Base-by-base conservation (phyloP, 2,797 vertebrate genomes). In the Alcedo atthis region DNA sequence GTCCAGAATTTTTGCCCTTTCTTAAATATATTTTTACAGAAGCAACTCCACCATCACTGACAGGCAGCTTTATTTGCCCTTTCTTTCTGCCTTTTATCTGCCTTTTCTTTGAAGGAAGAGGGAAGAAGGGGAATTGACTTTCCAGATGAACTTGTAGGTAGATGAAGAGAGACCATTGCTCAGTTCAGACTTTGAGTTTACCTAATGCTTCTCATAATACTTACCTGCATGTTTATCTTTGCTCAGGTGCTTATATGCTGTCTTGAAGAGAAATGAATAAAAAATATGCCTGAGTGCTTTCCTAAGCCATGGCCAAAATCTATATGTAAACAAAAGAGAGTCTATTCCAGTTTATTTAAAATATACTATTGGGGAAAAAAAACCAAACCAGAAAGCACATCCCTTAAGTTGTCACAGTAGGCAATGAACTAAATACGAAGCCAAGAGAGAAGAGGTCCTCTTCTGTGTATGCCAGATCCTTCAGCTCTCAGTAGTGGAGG, bases 21-120 rank as follows among this genome's bases (percentile, higher is more conserved):
- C 33, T 43, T 33, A 63, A 63, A 37, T 21, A 40, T 2, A 6
- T 64, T 61, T 79, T 63, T 35, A 22, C 24, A 48, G 24, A 61
- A 28, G 18, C 6, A 10, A 8, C 54, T 64, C 12, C 30, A 53
- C 3, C 1, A 0, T 17, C 2, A 2, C 43, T 40, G 43, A 37
- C 4, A 28, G 28, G 15, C 16, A 85, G 32, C 11, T 67, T 48
- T 48, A 12, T 46, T 40, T 80, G 25, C 48, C 48, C 26, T 49
- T 49, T 49, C 14, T 49, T 49, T 26, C 48, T 49, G 25, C 48
- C 48, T 26, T 49, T 49, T 49, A 49, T 49, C 48, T 49, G 48
- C 9, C 25, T 81, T 83, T 62, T 16, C 28, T 71, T 53, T 79
- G 68, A 76, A 51, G 58, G 63, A 73, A 68, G 8, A 33, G 14